Evolutionary conservation across 2,888 invertebrate species (phyloP).

Genomic region (Alloscopus bannaensis): DNA sequence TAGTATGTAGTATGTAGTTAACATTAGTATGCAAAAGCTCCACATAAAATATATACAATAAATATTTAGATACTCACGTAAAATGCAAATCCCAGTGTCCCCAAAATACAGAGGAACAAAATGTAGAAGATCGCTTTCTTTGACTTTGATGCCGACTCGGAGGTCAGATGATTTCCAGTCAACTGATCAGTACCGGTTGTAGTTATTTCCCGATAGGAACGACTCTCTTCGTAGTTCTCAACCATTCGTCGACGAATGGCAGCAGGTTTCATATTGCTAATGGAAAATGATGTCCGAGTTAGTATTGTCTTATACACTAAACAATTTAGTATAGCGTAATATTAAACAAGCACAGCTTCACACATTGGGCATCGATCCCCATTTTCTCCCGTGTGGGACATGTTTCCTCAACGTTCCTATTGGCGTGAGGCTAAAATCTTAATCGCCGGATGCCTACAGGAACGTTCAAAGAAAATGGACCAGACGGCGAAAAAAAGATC

Average conservation of each 20-base stretch:
- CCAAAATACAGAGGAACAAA: not conserved
- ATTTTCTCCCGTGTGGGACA: not conserved
- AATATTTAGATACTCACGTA: slow-evolving; percentile 1
- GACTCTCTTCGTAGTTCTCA: slow-evolving; percentile 8
- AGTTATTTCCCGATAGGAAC: not conserved
- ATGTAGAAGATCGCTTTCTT: not conserved
- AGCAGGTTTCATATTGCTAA: not conserved
- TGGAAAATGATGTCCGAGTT: not conserved
- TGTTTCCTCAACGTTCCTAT: not conserved
- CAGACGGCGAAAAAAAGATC: no score
- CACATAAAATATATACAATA: not conserved
- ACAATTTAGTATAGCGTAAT: no score
- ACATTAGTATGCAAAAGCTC: not conserved
- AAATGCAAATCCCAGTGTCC: not conserved
- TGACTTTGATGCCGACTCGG: slow-evolving; percentile 1
- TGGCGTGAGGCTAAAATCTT: not conserved
- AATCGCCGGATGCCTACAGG: no score
- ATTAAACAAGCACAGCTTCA: no score
- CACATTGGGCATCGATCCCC: not conserved
- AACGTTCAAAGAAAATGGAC: no score
- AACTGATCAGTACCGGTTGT: not conserved
- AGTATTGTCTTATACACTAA: not conserved
- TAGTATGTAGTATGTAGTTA: not conserved
- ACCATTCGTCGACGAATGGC: not conserved
- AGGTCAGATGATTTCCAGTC: not conserved